Conservation (phyloP, 2,797 vertebrate genomes). For the Meda fulgida region DNA sequence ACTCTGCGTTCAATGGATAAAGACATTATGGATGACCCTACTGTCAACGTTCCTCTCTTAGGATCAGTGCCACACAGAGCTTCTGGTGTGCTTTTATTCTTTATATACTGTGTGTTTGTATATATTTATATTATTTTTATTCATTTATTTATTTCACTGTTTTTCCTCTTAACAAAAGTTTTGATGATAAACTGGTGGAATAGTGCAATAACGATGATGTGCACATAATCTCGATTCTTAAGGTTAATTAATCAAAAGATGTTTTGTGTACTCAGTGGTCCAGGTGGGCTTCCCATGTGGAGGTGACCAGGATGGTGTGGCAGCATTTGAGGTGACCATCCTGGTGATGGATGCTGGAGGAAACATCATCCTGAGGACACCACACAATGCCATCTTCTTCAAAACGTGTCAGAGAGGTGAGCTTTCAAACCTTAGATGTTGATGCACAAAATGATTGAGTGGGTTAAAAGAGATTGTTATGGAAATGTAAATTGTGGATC, state of each 20-base stretch:
- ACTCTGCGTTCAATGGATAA: conserved; percentile 87
- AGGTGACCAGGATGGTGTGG: conserved; percentile 88
- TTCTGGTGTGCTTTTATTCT: conserved; percentile 77
- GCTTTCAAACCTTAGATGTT: neutral
- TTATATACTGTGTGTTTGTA: neutral
- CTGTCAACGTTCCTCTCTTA: conserved; percentile 84
- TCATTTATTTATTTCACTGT: neutral
- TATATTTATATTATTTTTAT: neutral
- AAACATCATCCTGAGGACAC: conserved; percentile 85
- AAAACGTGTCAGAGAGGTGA: conserved; percentile 93
- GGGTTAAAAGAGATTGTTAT: neutral
- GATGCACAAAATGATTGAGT: neutral
- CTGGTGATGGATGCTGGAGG: conserved; percentile 89
- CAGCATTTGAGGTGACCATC: conserved; percentile 88
- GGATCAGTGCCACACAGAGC: conserved; percentile 86
- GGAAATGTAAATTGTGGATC: neutral
- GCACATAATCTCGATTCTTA: neutral
- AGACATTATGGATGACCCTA: conserved; percentile 90
- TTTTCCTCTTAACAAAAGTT: neutral
- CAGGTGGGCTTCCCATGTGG: conserved; percentile 90
- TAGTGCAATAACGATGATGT: neutral
- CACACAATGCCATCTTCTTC: conserved; percentile 91
- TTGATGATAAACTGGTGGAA: neutral
- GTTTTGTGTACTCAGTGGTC: conserved; percentile 75
- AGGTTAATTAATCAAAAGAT: neutral